Conservation (phyloP, 2,888 invertebrate species). For the Drosophila mayaguana region DNA sequence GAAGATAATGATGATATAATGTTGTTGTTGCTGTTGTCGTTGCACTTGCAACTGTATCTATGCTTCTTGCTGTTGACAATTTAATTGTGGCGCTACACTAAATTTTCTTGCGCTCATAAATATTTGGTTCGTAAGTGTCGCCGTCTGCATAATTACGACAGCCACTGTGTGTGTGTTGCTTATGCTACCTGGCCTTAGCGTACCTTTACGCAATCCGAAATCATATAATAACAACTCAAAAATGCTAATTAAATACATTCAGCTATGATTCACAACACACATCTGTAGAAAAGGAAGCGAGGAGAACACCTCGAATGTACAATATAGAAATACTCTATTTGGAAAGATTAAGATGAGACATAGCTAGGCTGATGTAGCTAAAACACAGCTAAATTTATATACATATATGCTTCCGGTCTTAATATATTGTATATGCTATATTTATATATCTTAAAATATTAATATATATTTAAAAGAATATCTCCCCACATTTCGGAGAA, state of each 20-base stretch:
- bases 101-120: slow-evolving; percentile 8
- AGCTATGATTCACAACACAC: slow-evolving; percentile 8
- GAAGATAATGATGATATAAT: slow-evolving; percentile 9
- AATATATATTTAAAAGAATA: too few relatives aligned
- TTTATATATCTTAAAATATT: too few relatives aligned
- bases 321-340: not conserved
- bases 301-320: not conserved
- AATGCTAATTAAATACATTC: slow-evolving; percentile 48
- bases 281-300: not conserved
- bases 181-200: slow-evolving; percentile 4
- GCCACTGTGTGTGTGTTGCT: slow-evolving; percentile 27
- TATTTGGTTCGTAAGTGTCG: slow-evolving; percentile 14
- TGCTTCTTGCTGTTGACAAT: slow-evolving; percentile 3
- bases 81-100: slow-evolving; percentile 27
- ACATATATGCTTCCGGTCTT: too few relatives aligned
- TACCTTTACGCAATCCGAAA: slow-evolving; percentile 38
- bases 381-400: too few relatives aligned
- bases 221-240: slow-evolving; percentile 32
- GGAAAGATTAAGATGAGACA: not conserved
- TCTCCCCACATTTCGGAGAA: too few relatives aligned
- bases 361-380: not conserved
- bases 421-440: too few relatives aligned
- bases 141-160: slow-evolving; percentile 35
- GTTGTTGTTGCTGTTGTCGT: slow-evolving; percentile 13
- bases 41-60: not conserved